Percentiles rank a stretch among this genome's conserved stretches.
Evolutionary conservation across 35 echinoderm and acorn worm genomes (phyloP).

Genomic region (Holothuria glaberrima): DNA sequence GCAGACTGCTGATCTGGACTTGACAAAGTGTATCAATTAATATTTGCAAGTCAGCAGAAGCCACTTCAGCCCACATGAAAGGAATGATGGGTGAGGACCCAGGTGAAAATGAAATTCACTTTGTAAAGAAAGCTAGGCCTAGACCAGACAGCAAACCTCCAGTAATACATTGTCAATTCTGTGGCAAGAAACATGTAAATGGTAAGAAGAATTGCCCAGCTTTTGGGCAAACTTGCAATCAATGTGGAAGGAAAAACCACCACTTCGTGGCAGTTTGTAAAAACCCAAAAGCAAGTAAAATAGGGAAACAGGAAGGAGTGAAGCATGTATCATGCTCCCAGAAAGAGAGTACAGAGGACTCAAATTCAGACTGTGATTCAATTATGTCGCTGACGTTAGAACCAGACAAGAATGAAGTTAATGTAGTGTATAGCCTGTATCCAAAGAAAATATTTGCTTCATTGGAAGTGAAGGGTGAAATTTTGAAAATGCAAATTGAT

Average conservation of each 20-base stretch:
- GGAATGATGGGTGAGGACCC: slow-evolving; percentile 9
- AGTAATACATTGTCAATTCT: slow-evolving; percentile 19
- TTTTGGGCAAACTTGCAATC: slow-evolving; percentile 31
- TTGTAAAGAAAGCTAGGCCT: background rate
- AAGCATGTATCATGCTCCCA: background rate
- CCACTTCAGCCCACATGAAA: background rate
- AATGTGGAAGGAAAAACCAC: slow-evolving; percentile 6
- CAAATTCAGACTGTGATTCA: background rate
- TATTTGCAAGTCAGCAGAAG: slow-evolving; percentile 33
- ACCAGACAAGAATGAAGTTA: slow-evolving; percentile 7
- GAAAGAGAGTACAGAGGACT: slow-evolving; percentile 12
- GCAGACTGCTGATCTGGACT: slow-evolving; percentile 19
- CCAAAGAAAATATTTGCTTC: slow-evolving; percentile 38
- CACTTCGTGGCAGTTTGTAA: slow-evolving; percentile 27
- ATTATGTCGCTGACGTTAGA: slow-evolving; percentile 16
- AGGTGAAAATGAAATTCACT: background rate
- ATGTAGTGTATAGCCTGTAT: slow-evolving; percentile 1
- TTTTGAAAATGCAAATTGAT: slow-evolving; percentile 44
- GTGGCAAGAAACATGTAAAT: slow-evolving; percentile 11
- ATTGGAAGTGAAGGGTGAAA: slow-evolving; percentile 14
- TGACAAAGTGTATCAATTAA: slow-evolving; percentile 24
- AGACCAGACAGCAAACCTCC: background rate
- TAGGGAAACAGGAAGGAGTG: background rate
- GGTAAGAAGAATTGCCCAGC: slow-evolving; percentile 35
- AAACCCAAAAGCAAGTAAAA: background rate